Base-by-base conservation (phyloP, 64 coral and sea anemone genomes). In the Orbicella faveolata region DNA sequence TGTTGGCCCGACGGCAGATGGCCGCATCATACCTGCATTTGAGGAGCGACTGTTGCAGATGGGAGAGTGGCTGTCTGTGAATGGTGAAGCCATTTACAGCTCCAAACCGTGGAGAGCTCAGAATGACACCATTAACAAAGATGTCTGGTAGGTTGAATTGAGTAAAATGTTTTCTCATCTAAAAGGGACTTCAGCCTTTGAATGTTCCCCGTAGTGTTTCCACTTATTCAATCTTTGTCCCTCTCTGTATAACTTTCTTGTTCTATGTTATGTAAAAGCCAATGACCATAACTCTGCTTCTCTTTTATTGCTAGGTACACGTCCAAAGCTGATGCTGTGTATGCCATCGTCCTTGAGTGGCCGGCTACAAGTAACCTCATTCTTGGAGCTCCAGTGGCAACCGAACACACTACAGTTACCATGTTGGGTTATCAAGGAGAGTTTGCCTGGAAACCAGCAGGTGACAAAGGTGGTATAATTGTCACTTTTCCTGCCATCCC, bases 61-160 rank as follows among this genome's bases (percentile, higher is more conserved):
- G 89, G 96, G 96, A 63, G 54, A 94, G 51, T 98, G 96, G 96
- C 69, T 98, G 44, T 70, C 39, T 44, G 87, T 98, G 34, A 98
- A 98, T 84, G 96, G 96, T 75, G 96, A 98, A 61, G 96, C 96
- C 18, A 94, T 98, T 48, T 98, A 98, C 37, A 52, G 61, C 61
- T 92, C 72, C 59, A 89, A 92, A 39, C 93, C 96, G 21, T 98
- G 96, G 96, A 94, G 80, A 73, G 79, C 81, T 52, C 92, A 94
- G 34, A 94, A 94, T 76, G 92, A 94, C 63, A 94, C 92, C n/a
- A 18, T 85, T 4, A 74, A 82, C 48, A 89, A 89, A 84, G 65
- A 89, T 79, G 80, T 94, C 34, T 94, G 92, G 92, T 94, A 69
- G 18, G 92, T 75, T 72, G 2, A 34, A 55, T 55, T 4, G 13